Evolutionary conservation across 2,113 vertebrate species (phyloP).

Genomic region (Andinoacara biseriatus): DNA sequence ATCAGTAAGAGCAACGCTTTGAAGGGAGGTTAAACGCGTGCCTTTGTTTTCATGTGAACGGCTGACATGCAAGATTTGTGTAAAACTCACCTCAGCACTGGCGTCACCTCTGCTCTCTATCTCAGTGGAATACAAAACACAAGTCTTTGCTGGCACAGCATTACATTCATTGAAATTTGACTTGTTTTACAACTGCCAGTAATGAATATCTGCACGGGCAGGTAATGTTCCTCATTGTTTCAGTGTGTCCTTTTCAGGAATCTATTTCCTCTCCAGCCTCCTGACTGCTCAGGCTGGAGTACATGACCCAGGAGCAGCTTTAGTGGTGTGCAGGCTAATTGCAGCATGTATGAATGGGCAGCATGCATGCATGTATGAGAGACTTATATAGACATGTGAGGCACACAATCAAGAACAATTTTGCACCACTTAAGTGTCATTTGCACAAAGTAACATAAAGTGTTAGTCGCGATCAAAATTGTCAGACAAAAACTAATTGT

Average conservation of each 20-base stretch:
- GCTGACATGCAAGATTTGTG: slow-evolving; percentile 64
- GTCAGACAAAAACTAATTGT: neutral
- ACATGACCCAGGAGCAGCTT: slow-evolving; percentile 28
- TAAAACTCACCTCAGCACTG: slow-evolving; percentile 47
- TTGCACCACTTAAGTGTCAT: neutral
- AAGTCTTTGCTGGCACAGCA: slow-evolving; percentile 13
- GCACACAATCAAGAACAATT: slow-evolving; percentile 3
- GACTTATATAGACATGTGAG: neutral
- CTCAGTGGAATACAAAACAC: slow-evolving; percentile 1
- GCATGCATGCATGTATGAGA: neutral
- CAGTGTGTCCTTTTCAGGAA: slow-evolving; percentile 31
- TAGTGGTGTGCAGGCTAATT: slow-evolving; percentile 30
- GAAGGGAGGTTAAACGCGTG: slow-evolving; percentile 55
- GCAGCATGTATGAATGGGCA: neutral
- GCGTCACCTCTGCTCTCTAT: slow-evolving; percentile 46
- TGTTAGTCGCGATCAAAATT: slow-evolving; percentile 4
- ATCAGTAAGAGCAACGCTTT: slow-evolving; percentile 54
- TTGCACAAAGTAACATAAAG: neutral
- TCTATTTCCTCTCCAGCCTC: slow-evolving; percentile 18
- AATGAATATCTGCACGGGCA: slow-evolving; percentile 27
- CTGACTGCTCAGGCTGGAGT: slow-evolving; percentile 19
- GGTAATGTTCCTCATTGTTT: slow-evolving; percentile 12
- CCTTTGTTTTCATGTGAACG: slow-evolving; percentile 67
- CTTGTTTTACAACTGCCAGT: slow-evolving; percentile 41
- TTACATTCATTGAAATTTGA: slow-evolving; percentile 34